Percentiles rank a stretch among this genome's conserved stretches.
phyloP scores from a whole-genome alignment of 2,888 invertebrate species.

The Perizoma affinitatum region DNA sequence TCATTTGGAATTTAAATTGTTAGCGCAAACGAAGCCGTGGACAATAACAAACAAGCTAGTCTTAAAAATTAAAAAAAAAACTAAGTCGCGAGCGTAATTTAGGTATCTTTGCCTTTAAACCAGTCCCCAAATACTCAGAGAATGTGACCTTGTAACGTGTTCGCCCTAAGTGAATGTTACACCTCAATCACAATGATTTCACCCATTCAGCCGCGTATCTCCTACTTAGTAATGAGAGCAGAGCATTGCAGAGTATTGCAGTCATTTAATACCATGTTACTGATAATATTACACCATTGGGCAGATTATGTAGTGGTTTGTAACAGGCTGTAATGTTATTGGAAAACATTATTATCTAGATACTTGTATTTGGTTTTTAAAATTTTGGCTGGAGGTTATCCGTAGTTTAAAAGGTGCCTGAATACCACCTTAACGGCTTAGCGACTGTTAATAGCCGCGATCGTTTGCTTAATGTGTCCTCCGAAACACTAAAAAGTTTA shows the following conservation, averaged over 20 bases:
- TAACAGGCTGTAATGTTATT: conserved; percentile 5
- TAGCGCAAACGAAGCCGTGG: no score
- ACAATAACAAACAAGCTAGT: no score
- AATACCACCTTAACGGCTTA: no score
- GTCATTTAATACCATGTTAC: conserved; percentile 19
- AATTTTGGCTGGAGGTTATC: no score
- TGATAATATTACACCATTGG: conserved; percentile 18
- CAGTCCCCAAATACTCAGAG: neutral
- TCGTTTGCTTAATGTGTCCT: no score
- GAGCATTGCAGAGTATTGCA: conserved; percentile 44
- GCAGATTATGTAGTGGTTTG: conserved; percentile 5
- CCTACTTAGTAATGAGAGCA: conserved; percentile 57
- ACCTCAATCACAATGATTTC: conserved; percentile 24
- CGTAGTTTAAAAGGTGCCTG: no score
- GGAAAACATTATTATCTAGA: neutral
- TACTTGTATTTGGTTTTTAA: neutral
- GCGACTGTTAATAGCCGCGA: no score
- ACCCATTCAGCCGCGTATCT: conserved; percentile 21
- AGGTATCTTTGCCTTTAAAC: neutral
- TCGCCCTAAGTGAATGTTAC: conserved; percentile 23
- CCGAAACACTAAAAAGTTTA: no score
- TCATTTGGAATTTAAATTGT: no score
- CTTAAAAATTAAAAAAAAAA: no score
- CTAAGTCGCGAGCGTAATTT: no score
- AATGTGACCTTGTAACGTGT: neutral